Percentiles rank a stretch among this genome's conserved stretches.
phyloP scores from a whole-genome alignment of 2,113 vertebrate genomes.

The Megaptera novaeangliae region DNA sequence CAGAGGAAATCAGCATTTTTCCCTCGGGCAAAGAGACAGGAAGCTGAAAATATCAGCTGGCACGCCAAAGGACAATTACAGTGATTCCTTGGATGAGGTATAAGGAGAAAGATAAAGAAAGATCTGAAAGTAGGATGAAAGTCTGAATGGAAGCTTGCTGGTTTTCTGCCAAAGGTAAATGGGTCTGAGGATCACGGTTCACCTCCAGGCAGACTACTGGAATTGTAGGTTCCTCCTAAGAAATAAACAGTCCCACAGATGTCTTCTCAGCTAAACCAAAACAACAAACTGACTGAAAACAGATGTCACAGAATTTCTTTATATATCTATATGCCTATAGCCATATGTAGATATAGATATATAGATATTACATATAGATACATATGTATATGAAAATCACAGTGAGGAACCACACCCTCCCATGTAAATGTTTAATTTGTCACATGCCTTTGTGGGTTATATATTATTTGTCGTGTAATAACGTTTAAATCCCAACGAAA shows the following conservation, averaged over 20 bases:
- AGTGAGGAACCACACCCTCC: background rate
- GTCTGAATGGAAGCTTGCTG: slow-evolving; percentile 8
- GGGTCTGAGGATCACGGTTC: background rate
- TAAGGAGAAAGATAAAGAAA: slow-evolving; percentile 42
- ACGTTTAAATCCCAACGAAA: background rate
- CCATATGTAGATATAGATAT: background rate
- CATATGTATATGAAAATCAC: background rate
- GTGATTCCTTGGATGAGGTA: slow-evolving; percentile 37
- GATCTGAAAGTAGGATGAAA: slow-evolving; percentile 26
- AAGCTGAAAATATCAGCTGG: slow-evolving; percentile 62
- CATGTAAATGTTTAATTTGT: background rate
- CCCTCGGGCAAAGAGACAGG: slow-evolving; percentile 48
- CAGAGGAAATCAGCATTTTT: slow-evolving; percentile 58
- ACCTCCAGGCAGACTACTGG: background rate
- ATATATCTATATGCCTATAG: background rate
- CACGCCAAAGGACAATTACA: slow-evolving; percentile 33
- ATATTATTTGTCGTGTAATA: background rate
- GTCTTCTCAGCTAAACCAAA: background rate
- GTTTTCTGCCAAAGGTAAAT: slow-evolving; percentile 37
- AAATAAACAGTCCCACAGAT: background rate
- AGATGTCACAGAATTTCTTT: background rate
- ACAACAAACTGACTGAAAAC: background rate
- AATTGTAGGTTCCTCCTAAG: background rate
- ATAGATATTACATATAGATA: background rate
- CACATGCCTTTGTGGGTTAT: background rate